Evolutionary conservation across 1,140 invertebrate species (phyloP).

Genomic region (Sarcophaga bullata): DNA sequence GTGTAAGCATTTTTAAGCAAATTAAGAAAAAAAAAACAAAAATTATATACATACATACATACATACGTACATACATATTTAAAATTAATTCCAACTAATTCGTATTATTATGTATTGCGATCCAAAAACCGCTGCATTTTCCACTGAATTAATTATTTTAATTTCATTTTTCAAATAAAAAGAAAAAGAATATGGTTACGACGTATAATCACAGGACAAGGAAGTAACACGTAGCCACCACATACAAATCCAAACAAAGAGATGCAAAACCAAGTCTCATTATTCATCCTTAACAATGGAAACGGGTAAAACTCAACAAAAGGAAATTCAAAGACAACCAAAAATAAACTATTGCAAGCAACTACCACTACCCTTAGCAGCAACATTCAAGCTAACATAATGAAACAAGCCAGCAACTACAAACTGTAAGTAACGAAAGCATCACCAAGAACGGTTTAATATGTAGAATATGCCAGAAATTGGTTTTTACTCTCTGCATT

Average conservation of each 20-base stretch:
- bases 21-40: background rate
- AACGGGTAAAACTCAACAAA: background rate
- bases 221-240: constrained; percentile 19
- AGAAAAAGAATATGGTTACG: background rate
- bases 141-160: constrained; percentile 41
- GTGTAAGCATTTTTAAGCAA: too few species aligned
- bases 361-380: background rate
- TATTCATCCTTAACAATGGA: constrained; percentile 37
- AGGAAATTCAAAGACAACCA: background rate
- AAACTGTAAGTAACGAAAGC: constrained; percentile 45
- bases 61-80: background rate
- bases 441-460: constrained; percentile 52
- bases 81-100: constrained; percentile 36
- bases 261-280: constrained; percentile 33
- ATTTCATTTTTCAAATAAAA: constrained; percentile 35
- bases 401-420: constrained; percentile 37
- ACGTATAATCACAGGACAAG: constrained; percentile 29
- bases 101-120: constrained; percentile 30
- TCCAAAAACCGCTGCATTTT: constrained; percentile 34
- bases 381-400: constrained; percentile 15
- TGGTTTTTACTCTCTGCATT: constrained; percentile 33
- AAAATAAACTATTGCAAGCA: too few species aligned
- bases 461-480: constrained; percentile 36
- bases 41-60: background rate
- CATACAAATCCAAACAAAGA: background rate